phyloP scores from a whole-genome alignment of 2,113 vertebrate species.

The Dicerorhinus sumatrensis region DNA sequence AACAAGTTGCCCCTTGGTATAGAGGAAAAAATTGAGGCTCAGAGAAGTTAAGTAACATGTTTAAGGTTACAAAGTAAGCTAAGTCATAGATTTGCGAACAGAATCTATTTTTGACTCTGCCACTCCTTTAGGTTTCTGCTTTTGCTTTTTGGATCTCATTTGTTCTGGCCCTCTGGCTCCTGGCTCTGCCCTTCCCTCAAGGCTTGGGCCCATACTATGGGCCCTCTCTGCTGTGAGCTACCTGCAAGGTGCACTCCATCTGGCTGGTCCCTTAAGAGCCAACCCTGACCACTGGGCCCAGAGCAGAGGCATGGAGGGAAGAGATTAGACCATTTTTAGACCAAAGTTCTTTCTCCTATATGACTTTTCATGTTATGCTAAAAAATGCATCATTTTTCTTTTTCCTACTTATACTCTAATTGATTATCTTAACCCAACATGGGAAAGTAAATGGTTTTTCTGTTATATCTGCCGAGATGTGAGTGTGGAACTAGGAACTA shows the following conservation, averaged over 20 bases:
- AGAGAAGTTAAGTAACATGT: neutral
- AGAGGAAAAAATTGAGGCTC: neutral
- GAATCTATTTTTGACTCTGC: neutral
- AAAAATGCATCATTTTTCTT: neutral
- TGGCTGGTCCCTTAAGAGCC: neutral
- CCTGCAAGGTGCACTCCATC: neutral
- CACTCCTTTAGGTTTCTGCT: neutral
- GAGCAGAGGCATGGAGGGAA: neutral
- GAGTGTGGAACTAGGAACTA: neutral
- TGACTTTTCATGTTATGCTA: constrained; percentile 13
- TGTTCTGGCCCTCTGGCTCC: neutral
- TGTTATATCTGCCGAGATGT: neutral
- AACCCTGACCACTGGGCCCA: neutral
- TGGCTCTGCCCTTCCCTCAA: neutral
- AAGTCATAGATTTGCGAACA: neutral
- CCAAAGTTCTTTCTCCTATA: neutral
- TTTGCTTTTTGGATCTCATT: neutral
- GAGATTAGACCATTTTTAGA: neutral
- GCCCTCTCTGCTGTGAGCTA: neutral
- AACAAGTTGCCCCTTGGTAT: neutral
- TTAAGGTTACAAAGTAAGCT: neutral
- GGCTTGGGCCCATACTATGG: neutral
- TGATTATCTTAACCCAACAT: neutral
- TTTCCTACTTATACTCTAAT: constrained; percentile 10
- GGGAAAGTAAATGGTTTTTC: neutral